Evolutionary conservation across 2,888 invertebrate genomes (phyloP).

Genomic region (Dryomyza anilis): DNA sequence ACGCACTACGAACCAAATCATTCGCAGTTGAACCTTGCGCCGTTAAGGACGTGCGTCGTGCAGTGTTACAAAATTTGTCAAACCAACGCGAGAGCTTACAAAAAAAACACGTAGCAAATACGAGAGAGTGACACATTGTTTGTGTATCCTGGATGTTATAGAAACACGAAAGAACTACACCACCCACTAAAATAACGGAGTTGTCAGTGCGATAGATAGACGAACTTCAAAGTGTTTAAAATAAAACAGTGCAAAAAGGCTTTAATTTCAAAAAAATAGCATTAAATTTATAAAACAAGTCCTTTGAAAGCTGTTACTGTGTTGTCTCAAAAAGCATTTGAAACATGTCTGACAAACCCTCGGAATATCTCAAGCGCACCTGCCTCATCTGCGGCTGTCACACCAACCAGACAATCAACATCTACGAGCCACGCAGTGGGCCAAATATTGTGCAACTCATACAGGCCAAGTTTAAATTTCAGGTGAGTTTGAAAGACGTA

Average conservation of each 20-base stretch:
- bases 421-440: slow-evolving; percentile 60
- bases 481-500: slow-evolving; percentile 47
- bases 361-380: slow-evolving; percentile 59
- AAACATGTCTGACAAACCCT: slow-evolving; percentile 47
- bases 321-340: no score
- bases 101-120: not conserved
- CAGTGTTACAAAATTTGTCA: not conserved
- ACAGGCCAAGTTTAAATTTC: slow-evolving; percentile 61
- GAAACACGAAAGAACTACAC: slow-evolving; percentile 27
- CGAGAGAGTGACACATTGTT: no score
- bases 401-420: slow-evolving; percentile 59
- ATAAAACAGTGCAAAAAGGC: not conserved
- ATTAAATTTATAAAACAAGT: not conserved
- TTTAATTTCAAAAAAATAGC: not conserved
- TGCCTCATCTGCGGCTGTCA: slow-evolving; percentile 61
- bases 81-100: not conserved
- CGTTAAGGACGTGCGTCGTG: slow-evolving; percentile 48
- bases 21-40: slow-evolving; percentile 53
- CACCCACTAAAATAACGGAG: slow-evolving; percentile 21
- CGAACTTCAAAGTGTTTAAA: not conserved
- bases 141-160: slow-evolving; percentile 38
- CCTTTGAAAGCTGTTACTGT: not conserved
- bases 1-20: slow-evolving; percentile 37
- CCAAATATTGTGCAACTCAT: slow-evolving; percentile 60
- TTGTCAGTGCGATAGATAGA: not conserved